Base-by-base conservation (phyloP, 2,888 invertebrate species). In the Drosophila picticornis region DNA sequence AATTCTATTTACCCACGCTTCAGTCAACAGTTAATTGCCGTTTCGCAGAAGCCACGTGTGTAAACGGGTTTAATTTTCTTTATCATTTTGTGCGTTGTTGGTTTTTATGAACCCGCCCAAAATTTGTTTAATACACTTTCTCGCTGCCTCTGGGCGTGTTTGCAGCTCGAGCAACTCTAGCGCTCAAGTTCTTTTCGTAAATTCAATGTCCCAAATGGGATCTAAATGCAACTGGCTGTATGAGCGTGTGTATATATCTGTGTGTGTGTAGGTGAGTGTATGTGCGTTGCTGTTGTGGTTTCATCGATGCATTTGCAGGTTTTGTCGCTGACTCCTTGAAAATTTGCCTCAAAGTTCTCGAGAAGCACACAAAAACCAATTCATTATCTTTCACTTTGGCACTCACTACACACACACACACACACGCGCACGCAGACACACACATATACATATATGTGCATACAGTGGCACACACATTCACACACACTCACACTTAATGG, bases 381-480 rank as follows among this genome's bases (percentile, higher is more conserved):
- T 90, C 86, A 88, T 90, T 88, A 90, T 88, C 88, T 88, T 82
- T 82, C 61, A 84, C 86, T 82, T 86, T 88, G 80, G 72, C 69
- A 65, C 80, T 67, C 53, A 64, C 68, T 64, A 64, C 59, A 27
- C 61, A 60, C 51, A 51, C 46, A 43, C 43, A 25, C 72, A 62
- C 57, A 56, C 63, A 71, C 64, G 58, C 57, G 57, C 70, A 53
- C 64, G 60, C 50, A 57, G 70, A 38, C 52, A 40, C 36, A n/a
- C 72, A 62, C 59, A 60, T 55, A 72, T 58, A 63, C 29, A 34
- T 62, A 72, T 62, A 63, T 67, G 25, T 48, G 46, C 34, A 36
- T 50, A 48, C 69, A 56, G 22, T 43, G 43, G 22, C 73, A 72
- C 51, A 66, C 13, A 22, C 51, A 27, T 27, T 16, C 25, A 40